phyloP scores from a whole-genome alignment of 2,888 invertebrate species.

The Sipha maydis region DNA sequence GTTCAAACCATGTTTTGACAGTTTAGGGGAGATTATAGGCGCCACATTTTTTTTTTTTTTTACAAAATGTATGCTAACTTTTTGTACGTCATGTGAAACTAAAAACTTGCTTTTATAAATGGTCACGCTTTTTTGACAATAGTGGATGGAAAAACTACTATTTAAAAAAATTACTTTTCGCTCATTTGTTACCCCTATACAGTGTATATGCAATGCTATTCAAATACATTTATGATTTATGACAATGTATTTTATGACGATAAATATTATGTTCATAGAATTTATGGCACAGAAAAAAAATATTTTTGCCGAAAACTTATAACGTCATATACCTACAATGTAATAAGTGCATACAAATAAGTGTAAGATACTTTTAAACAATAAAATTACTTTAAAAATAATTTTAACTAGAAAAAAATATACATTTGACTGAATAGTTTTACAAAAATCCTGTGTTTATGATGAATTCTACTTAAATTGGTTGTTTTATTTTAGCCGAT shows the following conservation, averaged over 20 bases:
- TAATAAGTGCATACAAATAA: too few relatives aligned
- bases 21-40: conserved; percentile 2
- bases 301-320: neutral
- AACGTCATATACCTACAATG: neutral
- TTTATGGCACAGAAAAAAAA: neutral
- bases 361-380: neutral
- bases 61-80: conserved; percentile 22
- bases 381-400: neutral
- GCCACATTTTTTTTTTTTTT: conserved; percentile 36
- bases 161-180: conserved; percentile 25
- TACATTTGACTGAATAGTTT: neutral
- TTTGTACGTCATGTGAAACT: neutral
- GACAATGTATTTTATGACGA: conserved; percentile 20
- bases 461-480: too few relatives aligned
- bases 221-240: conserved; percentile 25
- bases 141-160: conserved; percentile 4
- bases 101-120: conserved; percentile 38
- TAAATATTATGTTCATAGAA: neutral
- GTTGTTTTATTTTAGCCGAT: too few relatives aligned
- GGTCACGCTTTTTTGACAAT: conserved; percentile 27
- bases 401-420: neutral
- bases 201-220: too few relatives aligned
- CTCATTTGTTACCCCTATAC: neutral
- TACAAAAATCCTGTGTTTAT: too few relatives aligned
- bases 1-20: neutral